Percentiles rank a stretch among this genome's conserved stretches.
phyloP scores from a whole-genome alignment of 2,888 invertebrate species.

The Marasmarcha lunaedactyla region DNA sequence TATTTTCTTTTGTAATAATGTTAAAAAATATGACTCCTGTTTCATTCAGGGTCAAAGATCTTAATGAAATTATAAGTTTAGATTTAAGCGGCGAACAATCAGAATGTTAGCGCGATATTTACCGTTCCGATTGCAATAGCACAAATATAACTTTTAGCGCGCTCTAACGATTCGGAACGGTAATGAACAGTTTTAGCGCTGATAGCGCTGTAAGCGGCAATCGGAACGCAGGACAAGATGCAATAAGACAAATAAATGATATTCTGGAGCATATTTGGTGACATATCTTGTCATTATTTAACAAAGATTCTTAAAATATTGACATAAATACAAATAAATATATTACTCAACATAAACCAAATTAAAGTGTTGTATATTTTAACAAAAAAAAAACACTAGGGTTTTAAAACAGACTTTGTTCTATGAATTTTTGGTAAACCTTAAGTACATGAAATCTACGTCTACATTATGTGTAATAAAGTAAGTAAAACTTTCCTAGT shows the following conservation, averaged over 20 bases:
- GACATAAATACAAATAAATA: conserved; percentile 23
- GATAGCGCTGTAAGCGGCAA: too few species aligned
- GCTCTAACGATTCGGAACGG: too few species aligned
- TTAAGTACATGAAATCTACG: conserved; percentile 45
- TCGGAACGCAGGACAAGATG: too few species aligned
- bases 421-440: conserved; percentile 55
- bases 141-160: too few species aligned
- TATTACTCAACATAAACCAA: conserved; percentile 43
- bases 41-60: too few species aligned
- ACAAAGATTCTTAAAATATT: neutral
- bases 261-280: conserved; percentile 41
- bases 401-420: conserved; percentile 50
- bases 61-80: too few species aligned
- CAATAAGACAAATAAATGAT: neutral
- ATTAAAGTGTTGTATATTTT: conserved; percentile 27
- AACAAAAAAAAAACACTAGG: conserved; percentile 39
- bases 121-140: too few species aligned
- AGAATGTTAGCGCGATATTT: too few species aligned
- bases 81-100: too few species aligned
- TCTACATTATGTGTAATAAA: conserved; percentile 30
- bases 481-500: neutral
- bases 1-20: too few species aligned
- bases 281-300: conserved; percentile 24
- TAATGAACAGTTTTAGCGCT: too few species aligned
- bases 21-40: too few species aligned